Evolutionary conservation across 2,797 vertebrate genomes (phyloP).

Genomic region (Neosalanx taihuensis): DNA sequence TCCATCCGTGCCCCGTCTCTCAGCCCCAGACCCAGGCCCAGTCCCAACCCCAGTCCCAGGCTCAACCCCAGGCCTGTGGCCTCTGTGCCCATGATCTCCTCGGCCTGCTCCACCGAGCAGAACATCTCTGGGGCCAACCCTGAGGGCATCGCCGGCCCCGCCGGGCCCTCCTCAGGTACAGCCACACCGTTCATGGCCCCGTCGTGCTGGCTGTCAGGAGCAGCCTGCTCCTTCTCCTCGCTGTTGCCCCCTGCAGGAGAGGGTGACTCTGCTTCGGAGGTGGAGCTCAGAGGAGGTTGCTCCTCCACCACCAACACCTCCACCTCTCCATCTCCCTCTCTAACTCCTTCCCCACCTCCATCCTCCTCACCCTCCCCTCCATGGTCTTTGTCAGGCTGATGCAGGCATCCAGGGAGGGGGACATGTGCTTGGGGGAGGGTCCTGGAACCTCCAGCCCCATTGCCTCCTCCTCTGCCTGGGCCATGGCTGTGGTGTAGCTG

Average conservation of each 20-base stretch:
- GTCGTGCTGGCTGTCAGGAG: conserved; percentile 40
- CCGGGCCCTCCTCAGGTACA: conserved; percentile 55
- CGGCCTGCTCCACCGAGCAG: conserved; percentile 91
- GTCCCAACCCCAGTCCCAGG: conserved; percentile 44
- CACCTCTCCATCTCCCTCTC: not conserved
- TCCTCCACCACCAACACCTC: conserved; percentile 37
- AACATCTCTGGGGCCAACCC: conserved; percentile 63
- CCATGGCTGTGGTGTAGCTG: conserved; percentile 72
- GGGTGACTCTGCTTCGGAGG: conserved; percentile 26
- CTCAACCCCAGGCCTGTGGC: conserved; percentile 73
- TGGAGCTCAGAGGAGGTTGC: conserved; percentile 22
- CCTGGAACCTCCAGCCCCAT: conserved; percentile 36
- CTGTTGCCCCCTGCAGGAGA: conserved; percentile 40
- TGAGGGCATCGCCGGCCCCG: not conserved
- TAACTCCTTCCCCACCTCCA: conserved; percentile 22
- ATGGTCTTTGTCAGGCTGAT: conserved; percentile 65
- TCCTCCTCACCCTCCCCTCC: conserved; percentile 25
- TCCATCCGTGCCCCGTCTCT: conserved; percentile 77
- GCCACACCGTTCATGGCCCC: conserved; percentile 75
- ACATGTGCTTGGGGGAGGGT: conserved; percentile 57
- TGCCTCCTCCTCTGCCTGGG: conserved; percentile 54
- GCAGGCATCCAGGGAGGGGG: conserved; percentile 78
- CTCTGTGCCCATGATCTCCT: conserved; percentile 95
- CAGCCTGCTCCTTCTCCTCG: conserved; percentile 40
- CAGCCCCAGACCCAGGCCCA: conserved; percentile 52